Percentiles rank a stretch among this genome's conserved stretches.
Conservation (phyloP, 2,888 invertebrate species). For the Pollenia griseotomentosa region DNA sequence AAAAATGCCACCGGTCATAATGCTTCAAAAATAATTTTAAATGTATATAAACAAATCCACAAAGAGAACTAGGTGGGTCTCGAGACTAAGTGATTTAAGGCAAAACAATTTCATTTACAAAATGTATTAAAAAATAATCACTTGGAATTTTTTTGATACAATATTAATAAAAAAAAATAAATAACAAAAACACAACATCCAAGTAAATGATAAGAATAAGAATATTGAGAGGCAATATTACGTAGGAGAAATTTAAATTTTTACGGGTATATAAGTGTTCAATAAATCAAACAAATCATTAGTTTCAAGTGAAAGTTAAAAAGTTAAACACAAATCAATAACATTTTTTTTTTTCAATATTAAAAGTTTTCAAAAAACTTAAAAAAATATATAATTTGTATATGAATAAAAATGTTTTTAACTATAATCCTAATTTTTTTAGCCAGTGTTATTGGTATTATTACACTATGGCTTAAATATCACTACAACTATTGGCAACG, state of each 20-base stretch:
- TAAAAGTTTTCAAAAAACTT: not conserved
- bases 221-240: not conserved
- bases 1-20: no score
- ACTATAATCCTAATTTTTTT: conserved; percentile 72
- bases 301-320: conserved; percentile 31
- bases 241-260: not conserved
- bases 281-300: not conserved
- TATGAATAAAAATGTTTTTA: conserved; percentile 36
- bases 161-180: not conserved
- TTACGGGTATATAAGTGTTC: conserved; percentile 26
- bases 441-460: conserved; percentile 52
- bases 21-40: no score
- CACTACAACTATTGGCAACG: conserved; percentile 78
- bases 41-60: no score
- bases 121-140: not conserved
- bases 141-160: not conserved
- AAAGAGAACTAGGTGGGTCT: not conserved
- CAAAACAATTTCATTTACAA: not conserved
- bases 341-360: not conserved
- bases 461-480: conserved; percentile 76
- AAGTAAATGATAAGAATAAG: not conserved
- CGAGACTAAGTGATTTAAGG: not conserved
- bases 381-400: not conserved
- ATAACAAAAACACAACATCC: not conserved
- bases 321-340: conserved; percentile 16